phyloP scores from a whole-genome alignment of 2,888 invertebrate species.

The Rhaphigaster nebulosa region DNA sequence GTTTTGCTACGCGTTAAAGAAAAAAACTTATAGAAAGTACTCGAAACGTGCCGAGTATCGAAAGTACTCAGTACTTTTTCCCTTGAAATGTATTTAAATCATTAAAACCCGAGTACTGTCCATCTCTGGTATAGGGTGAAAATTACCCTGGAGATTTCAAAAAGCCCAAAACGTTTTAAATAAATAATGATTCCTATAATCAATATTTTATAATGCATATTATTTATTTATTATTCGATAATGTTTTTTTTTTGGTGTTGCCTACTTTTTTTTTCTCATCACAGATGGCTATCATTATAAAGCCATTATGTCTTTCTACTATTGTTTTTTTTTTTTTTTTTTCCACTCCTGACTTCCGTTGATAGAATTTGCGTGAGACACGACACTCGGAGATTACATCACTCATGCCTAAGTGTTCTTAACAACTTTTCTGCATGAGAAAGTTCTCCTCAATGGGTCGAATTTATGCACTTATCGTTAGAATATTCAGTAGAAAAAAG shows the following conservation, averaged over 20 bases:
- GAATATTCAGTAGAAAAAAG: neutral
- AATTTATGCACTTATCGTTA: neutral
- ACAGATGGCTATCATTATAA: neutral
- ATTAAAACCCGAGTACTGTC: too few relatives aligned
- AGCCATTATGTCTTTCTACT: conserved; percentile 4
- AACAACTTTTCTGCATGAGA: conserved; percentile 11
- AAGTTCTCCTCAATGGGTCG: neutral
- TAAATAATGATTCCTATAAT: too few relatives aligned
- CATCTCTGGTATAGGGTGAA: too few relatives aligned
- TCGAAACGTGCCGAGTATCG: too few relatives aligned
- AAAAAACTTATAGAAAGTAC: too few relatives aligned
- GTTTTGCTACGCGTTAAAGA: too few relatives aligned
- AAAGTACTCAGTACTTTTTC: too few relatives aligned
- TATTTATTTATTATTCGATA: too few relatives aligned
- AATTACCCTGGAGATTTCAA: too few relatives aligned
- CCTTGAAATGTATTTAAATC: too few relatives aligned
- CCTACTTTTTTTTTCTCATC: neutral
- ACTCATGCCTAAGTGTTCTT: neutral
- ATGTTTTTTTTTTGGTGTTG: neutral
- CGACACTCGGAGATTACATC: neutral
- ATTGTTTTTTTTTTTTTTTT: conserved; percentile 35
- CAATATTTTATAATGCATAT: too few relatives aligned
- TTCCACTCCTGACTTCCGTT: neutral
- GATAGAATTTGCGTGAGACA: conserved; percentile 26
- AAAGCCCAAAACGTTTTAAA: too few relatives aligned